Evolutionary conservation across 2,113 vertebrate species (phyloP).

Genomic region (Mormoops blainvillei): DNA sequence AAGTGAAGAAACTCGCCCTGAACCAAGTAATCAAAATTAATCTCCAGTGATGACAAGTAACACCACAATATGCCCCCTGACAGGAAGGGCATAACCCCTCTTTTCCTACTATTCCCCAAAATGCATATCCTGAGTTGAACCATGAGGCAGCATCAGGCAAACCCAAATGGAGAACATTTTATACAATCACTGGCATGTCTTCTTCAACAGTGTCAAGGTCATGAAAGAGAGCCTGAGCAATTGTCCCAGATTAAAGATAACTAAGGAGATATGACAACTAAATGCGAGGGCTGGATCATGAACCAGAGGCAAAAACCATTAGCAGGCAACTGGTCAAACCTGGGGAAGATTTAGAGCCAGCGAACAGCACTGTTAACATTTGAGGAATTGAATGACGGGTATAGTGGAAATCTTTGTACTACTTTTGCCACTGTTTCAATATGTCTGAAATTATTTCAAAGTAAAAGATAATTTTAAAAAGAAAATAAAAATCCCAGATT

Average conservation of each 20-base stretch:
- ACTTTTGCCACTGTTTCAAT: background rate
- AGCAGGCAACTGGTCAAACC: background rate
- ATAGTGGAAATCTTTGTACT: background rate
- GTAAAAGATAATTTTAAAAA: background rate
- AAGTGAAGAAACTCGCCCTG: background rate
- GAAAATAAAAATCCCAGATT: background rate
- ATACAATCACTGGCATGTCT: background rate
- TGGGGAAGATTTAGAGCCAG: background rate
- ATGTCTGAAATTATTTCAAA: background rate
- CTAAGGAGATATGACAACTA: background rate
- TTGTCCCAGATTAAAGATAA: background rate
- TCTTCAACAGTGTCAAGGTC: background rate
- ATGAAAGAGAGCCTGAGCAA: background rate
- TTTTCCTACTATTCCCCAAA: background rate
- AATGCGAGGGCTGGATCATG: background rate
- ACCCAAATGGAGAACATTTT: background rate
- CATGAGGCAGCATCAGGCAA: background rate
- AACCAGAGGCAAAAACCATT: background rate
- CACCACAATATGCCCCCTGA: fast-evolving
- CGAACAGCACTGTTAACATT: background rate
- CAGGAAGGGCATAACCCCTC: no score
- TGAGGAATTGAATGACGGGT: background rate
- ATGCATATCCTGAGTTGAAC: background rate
- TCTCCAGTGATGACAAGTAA: background rate
- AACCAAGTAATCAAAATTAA: background rate